These are phyloP conservation scores for Gavialis gangeticus DNA, from an alignment of 2,113 vertebrate species.

Conservation along the genomic window DNA sequence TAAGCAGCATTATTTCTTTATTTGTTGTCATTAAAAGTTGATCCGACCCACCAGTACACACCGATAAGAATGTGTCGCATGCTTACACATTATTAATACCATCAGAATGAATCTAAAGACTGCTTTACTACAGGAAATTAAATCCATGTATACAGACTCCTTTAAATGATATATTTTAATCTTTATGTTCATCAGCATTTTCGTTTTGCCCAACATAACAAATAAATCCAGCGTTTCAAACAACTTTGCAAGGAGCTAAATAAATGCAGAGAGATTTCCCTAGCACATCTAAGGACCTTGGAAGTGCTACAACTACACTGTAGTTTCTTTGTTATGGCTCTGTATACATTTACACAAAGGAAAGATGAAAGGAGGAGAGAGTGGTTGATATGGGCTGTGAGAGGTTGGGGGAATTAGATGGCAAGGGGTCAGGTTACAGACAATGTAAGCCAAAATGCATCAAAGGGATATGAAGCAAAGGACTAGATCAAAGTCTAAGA, in stretches of 20 bases:
- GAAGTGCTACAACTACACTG: conserved; percentile 62
- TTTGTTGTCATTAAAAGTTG: conserved; percentile 28
- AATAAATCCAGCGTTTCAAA: conserved; percentile 49
- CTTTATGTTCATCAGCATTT: conserved; percentile 9
- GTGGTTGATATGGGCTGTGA: conserved; percentile 65
- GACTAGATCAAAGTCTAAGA: conserved; percentile 75
- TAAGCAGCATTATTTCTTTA: conserved; percentile 64
- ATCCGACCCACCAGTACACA: conserved; percentile 55
- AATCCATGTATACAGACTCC: neutral
- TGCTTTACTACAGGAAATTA: conserved; percentile 41
- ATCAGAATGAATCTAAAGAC: conserved; percentile 45
- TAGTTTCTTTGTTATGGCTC: conserved; percentile 74
- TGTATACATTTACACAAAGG: conserved; percentile 74
- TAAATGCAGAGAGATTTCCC: conserved; percentile 47
- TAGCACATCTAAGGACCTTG: conserved; percentile 58
- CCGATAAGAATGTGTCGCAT: conserved; percentile 20
- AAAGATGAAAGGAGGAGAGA: conserved; percentile 72
- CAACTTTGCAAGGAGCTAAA: neutral
- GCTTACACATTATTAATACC: conserved; percentile 25
- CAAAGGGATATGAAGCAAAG: conserved; percentile 70
- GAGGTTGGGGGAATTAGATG: conserved; percentile 69
- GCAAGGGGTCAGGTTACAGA: conserved; percentile 75
- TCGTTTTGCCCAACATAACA: neutral
- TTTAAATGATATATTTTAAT: neutral
- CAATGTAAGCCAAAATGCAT: conserved; percentile 77